phyloP scores from a whole-genome alignment of 2,888 invertebrate species.

The Odontomyia ornata region DNA sequence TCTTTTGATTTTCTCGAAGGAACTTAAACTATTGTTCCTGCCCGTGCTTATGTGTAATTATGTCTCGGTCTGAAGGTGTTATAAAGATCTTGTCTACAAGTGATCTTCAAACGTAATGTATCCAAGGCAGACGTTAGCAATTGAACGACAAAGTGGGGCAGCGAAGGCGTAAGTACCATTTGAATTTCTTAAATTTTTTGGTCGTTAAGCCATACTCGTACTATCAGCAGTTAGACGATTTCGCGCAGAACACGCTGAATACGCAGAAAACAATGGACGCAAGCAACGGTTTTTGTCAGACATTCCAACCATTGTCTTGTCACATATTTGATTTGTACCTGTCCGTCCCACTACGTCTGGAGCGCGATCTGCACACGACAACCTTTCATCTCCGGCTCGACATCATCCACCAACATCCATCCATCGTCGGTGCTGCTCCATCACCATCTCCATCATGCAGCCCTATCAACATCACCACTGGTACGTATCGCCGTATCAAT shows the following conservation, averaged over 20 bases:
- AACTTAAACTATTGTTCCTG: neutral
- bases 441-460: too few species aligned
- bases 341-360: constrained; percentile 39
- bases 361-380: constrained; percentile 41
- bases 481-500: too few species aligned
- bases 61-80: neutral
- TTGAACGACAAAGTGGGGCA: constrained; percentile 22
- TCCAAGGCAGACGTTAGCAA: constrained; percentile 5
- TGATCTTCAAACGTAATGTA: constrained; percentile 11
- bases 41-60: neutral
- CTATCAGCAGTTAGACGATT: constrained; percentile 22
- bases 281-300: constrained; percentile 39
- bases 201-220: constrained; percentile 33
- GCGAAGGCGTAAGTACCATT: constrained; percentile 34
- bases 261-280: constrained; percentile 15
- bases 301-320: constrained; percentile 42
- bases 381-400: constrained; percentile 37
- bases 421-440: neutral
- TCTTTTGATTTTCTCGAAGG: neutral
- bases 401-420: constrained; percentile 3
- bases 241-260: neutral
- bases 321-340: constrained; percentile 39
- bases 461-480: neutral
- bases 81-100: constrained; percentile 26
- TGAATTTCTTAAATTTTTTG: constrained; percentile 39